A percentile compares a stretch with the other conserved stretches of the same genome.
Conservation (phyloP, 2,888 invertebrate genomes). For the Zhengitettix transpicula region DNA sequence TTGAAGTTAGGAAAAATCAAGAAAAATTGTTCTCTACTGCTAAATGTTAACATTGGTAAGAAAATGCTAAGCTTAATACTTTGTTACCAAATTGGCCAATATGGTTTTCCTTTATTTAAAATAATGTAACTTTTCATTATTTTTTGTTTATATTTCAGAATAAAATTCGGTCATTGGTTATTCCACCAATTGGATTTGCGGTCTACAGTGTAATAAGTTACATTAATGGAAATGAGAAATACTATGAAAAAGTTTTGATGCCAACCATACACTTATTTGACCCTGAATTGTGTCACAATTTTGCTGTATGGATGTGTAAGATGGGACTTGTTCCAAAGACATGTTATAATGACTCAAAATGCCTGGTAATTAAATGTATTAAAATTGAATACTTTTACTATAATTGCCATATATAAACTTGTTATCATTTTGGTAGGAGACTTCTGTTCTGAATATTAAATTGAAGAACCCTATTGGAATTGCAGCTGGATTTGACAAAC, state of each 20-base stretch:
- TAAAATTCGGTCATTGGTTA: too few species aligned
- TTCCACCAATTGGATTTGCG: too few species aligned
- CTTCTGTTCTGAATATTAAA: conserved; percentile 48
- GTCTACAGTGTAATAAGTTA: too few species aligned
- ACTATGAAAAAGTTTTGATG: conserved; percentile 56
- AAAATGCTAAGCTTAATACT: too few species aligned
- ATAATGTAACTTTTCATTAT: too few species aligned
- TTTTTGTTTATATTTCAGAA: too few species aligned
- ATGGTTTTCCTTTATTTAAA: too few species aligned
- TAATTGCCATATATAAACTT: neutral
- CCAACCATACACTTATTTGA: conserved; percentile 51
- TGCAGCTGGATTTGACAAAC: conserved; percentile 97
- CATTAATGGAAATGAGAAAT: conserved; percentile 47
- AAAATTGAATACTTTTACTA: neutral
- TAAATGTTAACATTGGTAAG: too few species aligned
- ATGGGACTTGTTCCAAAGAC: conserved; percentile 52
- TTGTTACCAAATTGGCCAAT: too few species aligned
- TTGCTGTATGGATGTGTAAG: conserved; percentile 61
- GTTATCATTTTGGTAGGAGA: conserved; percentile 33
- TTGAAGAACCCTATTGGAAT: conserved; percentile 89
- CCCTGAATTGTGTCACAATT: conserved; percentile 68
- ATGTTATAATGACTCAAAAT: conserved; percentile 38
- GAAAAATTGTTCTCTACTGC: too few species aligned
- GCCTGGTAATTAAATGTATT: conserved; percentile 36
- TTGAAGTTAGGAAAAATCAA: too few species aligned